phyloP scores from a whole-genome alignment of 2,888 invertebrate genomes.

The Standfussiana lucernea region DNA sequence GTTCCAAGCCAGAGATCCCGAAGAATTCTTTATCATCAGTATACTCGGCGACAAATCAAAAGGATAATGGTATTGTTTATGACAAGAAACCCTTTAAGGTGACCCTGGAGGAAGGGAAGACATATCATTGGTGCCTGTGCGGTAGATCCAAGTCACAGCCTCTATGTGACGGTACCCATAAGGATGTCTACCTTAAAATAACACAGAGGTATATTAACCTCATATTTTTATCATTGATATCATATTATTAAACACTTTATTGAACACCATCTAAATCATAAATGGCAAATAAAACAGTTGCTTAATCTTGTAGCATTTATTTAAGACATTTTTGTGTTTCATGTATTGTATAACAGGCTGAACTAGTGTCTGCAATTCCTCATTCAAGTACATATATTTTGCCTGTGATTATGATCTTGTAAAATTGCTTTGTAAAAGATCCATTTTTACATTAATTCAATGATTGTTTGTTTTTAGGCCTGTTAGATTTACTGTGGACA shows the following conservation, averaged over 20 bases:
- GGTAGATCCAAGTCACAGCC: constrained; percentile 98
- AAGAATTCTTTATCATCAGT: constrained; percentile 91
- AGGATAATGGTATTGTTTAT: constrained; percentile 94
- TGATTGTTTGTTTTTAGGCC: constrained; percentile 90
- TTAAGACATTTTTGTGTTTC: not conserved
- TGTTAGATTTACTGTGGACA: constrained; percentile 95
- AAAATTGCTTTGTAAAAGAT: not conserved
- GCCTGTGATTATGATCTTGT: not conserved
- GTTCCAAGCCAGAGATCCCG: constrained; percentile 91
- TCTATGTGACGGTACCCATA: constrained; percentile 98
- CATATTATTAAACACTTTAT: not conserved
- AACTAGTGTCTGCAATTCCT: not conserved
- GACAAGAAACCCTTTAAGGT: constrained; percentile 97
- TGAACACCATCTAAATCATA: not conserved
- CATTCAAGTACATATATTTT: not conserved
- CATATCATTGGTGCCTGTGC: constrained; percentile 98
- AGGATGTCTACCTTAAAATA: constrained; percentile 93
- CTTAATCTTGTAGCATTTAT: not conserved
- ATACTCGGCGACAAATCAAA: constrained; percentile 92
- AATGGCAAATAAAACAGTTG: not conserved
- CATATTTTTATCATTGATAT: not conserved
- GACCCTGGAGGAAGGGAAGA: constrained; percentile 93
- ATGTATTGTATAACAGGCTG: not conserved
- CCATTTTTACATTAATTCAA: not conserved
- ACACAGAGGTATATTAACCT: constrained; percentile 90